These are phyloP conservation scores for Aleiodes testaceus DNA, from an alignment of 2,888 invertebrate species.

Conservation along the genomic window DNA sequence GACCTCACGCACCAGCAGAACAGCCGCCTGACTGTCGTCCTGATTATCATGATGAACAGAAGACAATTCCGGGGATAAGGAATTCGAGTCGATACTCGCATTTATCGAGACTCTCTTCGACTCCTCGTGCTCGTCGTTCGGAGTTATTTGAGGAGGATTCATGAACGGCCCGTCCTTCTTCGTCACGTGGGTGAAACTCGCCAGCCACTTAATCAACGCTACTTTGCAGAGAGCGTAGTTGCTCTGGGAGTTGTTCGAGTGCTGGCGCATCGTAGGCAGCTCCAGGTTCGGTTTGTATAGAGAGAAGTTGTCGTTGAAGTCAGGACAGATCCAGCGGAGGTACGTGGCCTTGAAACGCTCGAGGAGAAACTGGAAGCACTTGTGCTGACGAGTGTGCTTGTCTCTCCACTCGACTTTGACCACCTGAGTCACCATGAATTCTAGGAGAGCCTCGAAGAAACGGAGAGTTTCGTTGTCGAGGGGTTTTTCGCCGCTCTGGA, in stretches of 20 bases:
- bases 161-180: constrained; percentile 76
- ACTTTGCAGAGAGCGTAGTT: constrained; percentile 85
- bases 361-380: constrained; percentile 91
- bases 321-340: constrained; percentile 91
- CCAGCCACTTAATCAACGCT: constrained; percentile 91
- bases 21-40: constrained; percentile 73
- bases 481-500: constrained; percentile 87
- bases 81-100: constrained; percentile 67
- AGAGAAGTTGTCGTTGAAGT: constrained; percentile 85
- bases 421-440: constrained; percentile 93
- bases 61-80: constrained; percentile 63
- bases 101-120: constrained; percentile 72
- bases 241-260: constrained; percentile 72
- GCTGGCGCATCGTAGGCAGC: constrained; percentile 83
- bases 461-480: constrained; percentile 89
- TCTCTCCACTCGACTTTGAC: constrained; percentile 94
- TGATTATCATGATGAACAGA: constrained; percentile 62
- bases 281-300: constrained; percentile 89
- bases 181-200: constrained; percentile 86
- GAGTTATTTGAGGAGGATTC: constrained; percentile 66
- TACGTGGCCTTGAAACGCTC: constrained; percentile 94
- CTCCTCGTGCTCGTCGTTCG: constrained; percentile 72
- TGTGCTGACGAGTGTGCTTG: constrained; percentile 84
- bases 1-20: constrained; percentile 88
- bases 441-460: constrained; percentile 90